Conservation (phyloP, 2,113 vertebrate genomes). For the Xenopus borealis region DNA sequence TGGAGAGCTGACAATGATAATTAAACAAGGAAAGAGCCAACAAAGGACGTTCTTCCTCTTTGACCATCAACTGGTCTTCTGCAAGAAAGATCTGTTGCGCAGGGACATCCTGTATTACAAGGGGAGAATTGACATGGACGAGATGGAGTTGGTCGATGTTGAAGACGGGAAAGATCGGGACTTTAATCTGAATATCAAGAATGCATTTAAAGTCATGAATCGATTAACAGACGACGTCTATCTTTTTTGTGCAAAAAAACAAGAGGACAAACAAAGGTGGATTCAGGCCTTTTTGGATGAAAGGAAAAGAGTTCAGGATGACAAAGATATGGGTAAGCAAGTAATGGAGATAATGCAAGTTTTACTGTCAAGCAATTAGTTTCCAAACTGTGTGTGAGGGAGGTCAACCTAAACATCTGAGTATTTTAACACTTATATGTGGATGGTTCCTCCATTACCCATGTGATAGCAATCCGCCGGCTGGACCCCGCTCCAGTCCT, state of each 20-base stretch:
- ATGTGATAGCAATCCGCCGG: too few species aligned
- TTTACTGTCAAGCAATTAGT: too few species aligned
- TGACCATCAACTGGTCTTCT: conserved; percentile 94
- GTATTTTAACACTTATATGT: too few species aligned
- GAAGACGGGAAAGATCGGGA: conserved; percentile 82
- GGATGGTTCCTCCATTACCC: too few species aligned
- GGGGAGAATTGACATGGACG: conserved; percentile 82
- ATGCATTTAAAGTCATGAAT: conserved; percentile 82
- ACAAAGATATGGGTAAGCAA: conserved; percentile 88
- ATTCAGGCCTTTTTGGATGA: conserved; percentile 82
- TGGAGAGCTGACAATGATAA: conserved; percentile 82
- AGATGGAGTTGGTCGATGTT: conserved; percentile 71
- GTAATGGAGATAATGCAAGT: background rate
- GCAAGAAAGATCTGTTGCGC: conserved; percentile 92
- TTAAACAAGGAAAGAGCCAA: conserved; percentile 86
- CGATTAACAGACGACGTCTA: conserved; percentile 74
- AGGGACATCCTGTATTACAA: conserved; percentile 93
- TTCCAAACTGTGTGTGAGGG: too few species aligned
- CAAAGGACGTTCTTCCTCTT: conserved; percentile 95
- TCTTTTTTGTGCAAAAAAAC: conserved; percentile 84
- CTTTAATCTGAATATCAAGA: conserved; percentile 76
- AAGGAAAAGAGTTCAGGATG: conserved; percentile 82
- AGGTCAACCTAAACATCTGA: too few species aligned
- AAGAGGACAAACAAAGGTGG: conserved; percentile 89
- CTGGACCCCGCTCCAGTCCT: too few species aligned